These are phyloP conservation scores for Nyctalus aviator DNA, from an alignment of 2,797 vertebrate genomes.

Conservation along the genomic window DNA sequence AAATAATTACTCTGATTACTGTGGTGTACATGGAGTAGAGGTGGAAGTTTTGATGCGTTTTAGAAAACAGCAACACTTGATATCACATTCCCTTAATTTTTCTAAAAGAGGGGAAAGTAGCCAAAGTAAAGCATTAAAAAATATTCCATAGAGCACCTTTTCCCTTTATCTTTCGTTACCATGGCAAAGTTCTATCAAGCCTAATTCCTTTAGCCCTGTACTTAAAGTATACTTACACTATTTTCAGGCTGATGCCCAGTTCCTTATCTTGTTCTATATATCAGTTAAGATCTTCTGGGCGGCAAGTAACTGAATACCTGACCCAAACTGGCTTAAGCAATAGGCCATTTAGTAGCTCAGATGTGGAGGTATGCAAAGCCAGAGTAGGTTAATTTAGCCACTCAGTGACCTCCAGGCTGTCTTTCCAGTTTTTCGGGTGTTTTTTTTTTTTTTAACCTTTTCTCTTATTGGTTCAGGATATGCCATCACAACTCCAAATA, in stretches of 20 bases:
- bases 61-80: neutral
- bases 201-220: neutral
- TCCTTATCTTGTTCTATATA: neutral
- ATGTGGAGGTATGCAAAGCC: neutral
- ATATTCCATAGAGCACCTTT: neutral
- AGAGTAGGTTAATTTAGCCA: neutral
- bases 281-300: neutral
- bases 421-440: neutral
- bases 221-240: neutral
- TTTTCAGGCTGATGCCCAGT: neutral
- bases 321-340: neutral
- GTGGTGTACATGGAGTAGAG: neutral
- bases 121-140: neutral
- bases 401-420: neutral
- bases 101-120: neutral
- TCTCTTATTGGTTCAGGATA: neutral
- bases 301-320: neutral
- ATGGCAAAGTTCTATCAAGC: neutral
- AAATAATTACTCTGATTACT: neutral
- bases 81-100: neutral
- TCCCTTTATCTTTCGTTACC: neutral
- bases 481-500: neutral
- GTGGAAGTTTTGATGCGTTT: neutral
- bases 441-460: neutral
- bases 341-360: neutral